Evolutionary conservation across 53 echinoderm and acorn worm genomes (phyloP).

Genomic region (Holothuria leucospilota): DNA sequence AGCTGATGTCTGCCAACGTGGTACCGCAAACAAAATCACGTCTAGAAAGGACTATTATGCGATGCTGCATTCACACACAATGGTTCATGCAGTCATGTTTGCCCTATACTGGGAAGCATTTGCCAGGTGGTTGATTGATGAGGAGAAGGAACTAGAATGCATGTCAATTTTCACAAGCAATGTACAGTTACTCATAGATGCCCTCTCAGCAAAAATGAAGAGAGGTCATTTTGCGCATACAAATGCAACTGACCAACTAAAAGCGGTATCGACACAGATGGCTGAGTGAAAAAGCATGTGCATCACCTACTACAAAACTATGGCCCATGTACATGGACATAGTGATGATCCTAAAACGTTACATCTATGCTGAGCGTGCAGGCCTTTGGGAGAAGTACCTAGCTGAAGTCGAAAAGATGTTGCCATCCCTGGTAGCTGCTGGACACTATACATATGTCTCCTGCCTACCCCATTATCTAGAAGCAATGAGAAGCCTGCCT

Average conservation of each 20-base stretch:
- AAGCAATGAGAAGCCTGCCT: conserved; percentile 6
- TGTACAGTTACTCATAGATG: not conserved
- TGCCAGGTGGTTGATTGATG: conserved; percentile 1
- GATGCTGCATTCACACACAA: conserved; percentile 6
- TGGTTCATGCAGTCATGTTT: not conserved
- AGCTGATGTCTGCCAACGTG: too few species aligned
- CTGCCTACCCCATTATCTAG: conserved; percentile 6
- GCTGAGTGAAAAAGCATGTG: not conserved
- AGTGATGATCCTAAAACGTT: not conserved
- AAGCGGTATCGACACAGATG: conserved; percentile 2
- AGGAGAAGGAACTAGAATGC: conserved; percentile 10
- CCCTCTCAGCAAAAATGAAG: not conserved
- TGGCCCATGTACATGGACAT: conserved; percentile 6
- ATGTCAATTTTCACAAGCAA: not conserved
- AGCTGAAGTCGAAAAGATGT: conserved; percentile 6
- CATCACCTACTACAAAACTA: conserved; percentile 9
- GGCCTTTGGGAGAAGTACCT: not conserved
- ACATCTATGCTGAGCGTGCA: conserved; percentile 7
- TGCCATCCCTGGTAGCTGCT: not conserved
- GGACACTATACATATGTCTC: not conserved
- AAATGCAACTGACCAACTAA: conserved; percentile 2
- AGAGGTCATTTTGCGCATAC: not conserved
- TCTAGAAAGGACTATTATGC: conserved; percentile 2
- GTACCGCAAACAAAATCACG: conserved; percentile 2
- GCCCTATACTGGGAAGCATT: conserved; percentile 6